Conservation (phyloP, 2,113 vertebrate genomes). For the Pollimyrus isidori region DNA sequence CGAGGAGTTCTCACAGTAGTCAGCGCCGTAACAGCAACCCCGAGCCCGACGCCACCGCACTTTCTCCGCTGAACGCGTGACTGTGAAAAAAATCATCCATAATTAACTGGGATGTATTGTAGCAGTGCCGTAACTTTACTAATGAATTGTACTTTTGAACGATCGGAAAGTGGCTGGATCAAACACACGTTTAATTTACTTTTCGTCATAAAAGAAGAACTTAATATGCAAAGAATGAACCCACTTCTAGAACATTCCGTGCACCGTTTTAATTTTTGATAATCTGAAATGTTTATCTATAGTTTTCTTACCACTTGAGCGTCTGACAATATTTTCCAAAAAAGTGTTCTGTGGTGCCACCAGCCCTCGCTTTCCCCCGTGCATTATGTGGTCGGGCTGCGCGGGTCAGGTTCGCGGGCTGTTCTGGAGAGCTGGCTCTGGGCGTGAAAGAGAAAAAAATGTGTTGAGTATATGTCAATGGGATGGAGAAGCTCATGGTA, state of each 20-base stretch:
- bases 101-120: neutral
- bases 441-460: constrained; percentile 49
- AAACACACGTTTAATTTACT: neutral
- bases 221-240: neutral
- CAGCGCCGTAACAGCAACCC: neutral
- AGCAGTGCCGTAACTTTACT: constrained; percentile 6
- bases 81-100: neutral
- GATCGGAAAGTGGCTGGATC: neutral
- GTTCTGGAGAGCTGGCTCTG: constrained; percentile 39
- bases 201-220: neutral
- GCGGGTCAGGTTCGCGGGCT: constrained; percentile 54
- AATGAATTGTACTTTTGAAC: neutral
- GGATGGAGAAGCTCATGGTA: constrained; percentile 72
- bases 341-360: constrained; percentile 99
- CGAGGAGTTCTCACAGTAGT: neutral
- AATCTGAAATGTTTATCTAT: neutral
- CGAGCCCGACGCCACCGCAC: neutral
- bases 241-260: neutral
- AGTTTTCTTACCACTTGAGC: constrained; percentile 84
- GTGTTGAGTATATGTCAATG: constrained; percentile 61
- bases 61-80: neutral
- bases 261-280: neutral
- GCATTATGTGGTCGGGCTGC: constrained; percentile 79
- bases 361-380: constrained; percentile 95
- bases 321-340: constrained; percentile 93